Conservation (phyloP, 2,113 vertebrate genomes). For the Jacana jacana region DNA sequence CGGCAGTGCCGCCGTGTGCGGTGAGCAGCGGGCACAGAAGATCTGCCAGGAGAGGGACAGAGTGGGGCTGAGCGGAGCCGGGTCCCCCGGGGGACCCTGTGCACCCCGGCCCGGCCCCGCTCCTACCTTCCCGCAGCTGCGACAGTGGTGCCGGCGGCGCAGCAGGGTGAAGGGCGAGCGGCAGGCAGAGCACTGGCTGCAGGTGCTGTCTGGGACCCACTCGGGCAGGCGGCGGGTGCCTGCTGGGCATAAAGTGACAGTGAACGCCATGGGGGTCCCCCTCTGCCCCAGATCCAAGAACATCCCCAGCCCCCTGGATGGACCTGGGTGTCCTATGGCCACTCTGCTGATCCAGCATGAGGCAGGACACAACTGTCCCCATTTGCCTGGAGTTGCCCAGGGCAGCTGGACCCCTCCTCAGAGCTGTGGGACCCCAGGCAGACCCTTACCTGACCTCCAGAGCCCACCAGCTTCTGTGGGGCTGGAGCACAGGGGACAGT, state of each 20-base stretch:
- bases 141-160: conserved; percentile 75
- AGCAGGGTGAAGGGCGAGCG: conserved; percentile 65
- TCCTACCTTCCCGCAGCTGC: conserved; percentile 77
- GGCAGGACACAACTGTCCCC: neutral
- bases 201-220: conserved; percentile 67
- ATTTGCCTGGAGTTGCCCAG: neutral
- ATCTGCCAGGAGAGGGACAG: conserved; percentile 43
- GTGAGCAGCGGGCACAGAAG: conserved; percentile 76
- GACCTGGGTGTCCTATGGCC: neutral
- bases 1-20: conserved; percentile 19
- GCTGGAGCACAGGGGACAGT: conserved; percentile 56
- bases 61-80: rapidly evolving
- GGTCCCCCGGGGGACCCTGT: rapidly evolving
- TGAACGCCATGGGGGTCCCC: neutral
- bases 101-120: rapidly evolving
- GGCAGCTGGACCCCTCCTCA: neutral
- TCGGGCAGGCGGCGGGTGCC: conserved; percentile 1
- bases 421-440: neutral
- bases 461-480: neutral
- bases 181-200: conserved; percentile 62
- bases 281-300: rapidly evolving
- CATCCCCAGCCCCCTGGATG: neutral
- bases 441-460: neutral
- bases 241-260: neutral
- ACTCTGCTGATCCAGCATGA: neutral